phyloP scores from a whole-genome alignment of 2,797 vertebrate species.

The Acipenser ruthenus region DNA sequence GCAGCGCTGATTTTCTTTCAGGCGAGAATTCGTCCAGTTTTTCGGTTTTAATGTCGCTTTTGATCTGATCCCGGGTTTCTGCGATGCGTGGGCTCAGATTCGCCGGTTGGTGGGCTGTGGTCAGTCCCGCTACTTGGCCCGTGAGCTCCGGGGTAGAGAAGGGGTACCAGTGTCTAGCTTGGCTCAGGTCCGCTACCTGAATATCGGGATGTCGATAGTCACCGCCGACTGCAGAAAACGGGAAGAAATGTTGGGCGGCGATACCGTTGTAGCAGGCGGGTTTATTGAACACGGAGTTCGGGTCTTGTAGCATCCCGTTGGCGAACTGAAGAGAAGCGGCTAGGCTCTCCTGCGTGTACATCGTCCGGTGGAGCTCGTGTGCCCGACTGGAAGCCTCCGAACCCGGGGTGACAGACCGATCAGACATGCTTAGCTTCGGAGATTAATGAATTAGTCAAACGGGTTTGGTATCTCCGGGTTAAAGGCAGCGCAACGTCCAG shows the following conservation, averaged over 20 bases:
- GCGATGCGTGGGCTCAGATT: constrained; percentile 50
- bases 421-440: constrained; percentile 48
- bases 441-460: too few relatives aligned
- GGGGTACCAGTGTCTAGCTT: constrained; percentile 62
- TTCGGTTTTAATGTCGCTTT: constrained; percentile 55
- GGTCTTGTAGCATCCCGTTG: constrained; percentile 53
- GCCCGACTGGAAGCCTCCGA: constrained; percentile 45
- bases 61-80: constrained; percentile 55
- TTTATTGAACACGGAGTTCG: constrained; percentile 56
- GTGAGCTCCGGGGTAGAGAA: constrained; percentile 60
- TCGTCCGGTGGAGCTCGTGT: constrained; percentile 51
- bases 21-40: constrained; percentile 28
- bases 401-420: constrained; percentile 46
- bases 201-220: constrained; percentile 55
- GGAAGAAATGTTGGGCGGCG: constrained; percentile 52
- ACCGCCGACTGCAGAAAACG: constrained; percentile 42
- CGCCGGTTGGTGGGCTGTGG: constrained; percentile 41
- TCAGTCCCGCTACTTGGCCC: constrained; percentile 47
- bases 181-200: constrained; percentile 49
- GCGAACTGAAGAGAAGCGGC: constrained; percentile 50
- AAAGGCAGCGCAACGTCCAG: too few relatives aligned
- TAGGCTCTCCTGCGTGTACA: constrained; percentile 48
- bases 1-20: constrained; percentile 38
- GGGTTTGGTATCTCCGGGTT: too few relatives aligned
- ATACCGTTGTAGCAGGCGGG: constrained; percentile 48